phyloP scores from a whole-genome alignment of 2,113 vertebrate species.

The Raja brachyura region DNA sequence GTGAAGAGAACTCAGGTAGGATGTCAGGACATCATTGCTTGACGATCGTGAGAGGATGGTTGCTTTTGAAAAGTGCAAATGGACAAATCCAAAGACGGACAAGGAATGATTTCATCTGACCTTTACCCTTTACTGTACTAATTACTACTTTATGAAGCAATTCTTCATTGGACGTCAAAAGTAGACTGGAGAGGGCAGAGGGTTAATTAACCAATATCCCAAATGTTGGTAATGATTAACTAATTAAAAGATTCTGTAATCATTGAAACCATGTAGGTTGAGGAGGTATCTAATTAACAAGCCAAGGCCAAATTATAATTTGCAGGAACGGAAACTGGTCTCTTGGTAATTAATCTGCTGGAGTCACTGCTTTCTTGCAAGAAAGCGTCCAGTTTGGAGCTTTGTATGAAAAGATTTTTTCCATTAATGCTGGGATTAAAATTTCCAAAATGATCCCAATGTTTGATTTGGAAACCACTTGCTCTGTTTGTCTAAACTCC shows the following conservation, averaged over 20 bases:
- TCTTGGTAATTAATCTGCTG: slow-evolving; percentile 10
- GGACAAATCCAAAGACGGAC: neutral
- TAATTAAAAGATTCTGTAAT: slow-evolving; percentile 35
- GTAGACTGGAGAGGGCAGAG: neutral
- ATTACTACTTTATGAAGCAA: slow-evolving; percentile 27
- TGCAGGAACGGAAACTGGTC: neutral
- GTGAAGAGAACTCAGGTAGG: neutral
- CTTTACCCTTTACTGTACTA: slow-evolving; percentile 30
- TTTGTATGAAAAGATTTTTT: neutral
- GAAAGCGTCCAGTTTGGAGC: neutral
- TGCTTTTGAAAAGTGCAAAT: neutral
- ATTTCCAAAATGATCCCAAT: neutral
- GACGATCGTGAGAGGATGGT: neutral
- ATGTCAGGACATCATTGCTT: neutral
- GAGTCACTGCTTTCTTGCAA: neutral
- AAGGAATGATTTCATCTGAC: slow-evolving; percentile 19
- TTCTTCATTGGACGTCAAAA: slow-evolving; percentile 23
- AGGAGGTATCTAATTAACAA: slow-evolving; percentile 14
- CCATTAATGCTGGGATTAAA: neutral
- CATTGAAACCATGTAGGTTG: neutral
- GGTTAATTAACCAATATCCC: slow-evolving; percentile 37
- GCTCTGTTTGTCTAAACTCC: neutral
- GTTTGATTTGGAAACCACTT: neutral
- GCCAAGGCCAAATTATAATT: slow-evolving; percentile 27
- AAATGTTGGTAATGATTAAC: slow-evolving; percentile 16